Evolutionary conservation across 2,888 invertebrate species (phyloP), one percentile per base, ranked within the genome.

Genomic region (Eumerus sabulonum): DNA sequence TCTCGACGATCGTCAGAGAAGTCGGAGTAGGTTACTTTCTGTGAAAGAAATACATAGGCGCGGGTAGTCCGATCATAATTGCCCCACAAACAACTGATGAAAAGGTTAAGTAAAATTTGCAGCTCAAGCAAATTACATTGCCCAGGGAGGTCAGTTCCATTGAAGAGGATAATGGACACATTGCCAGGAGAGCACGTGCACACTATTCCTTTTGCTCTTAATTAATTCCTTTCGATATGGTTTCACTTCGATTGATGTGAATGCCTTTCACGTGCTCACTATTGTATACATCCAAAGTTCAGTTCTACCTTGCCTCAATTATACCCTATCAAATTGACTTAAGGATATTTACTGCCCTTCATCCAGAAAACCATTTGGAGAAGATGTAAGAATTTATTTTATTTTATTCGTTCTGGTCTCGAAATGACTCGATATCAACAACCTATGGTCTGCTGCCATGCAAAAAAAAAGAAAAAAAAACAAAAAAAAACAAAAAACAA

Each of bases 361-460:
- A 48, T 13, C 18, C 17, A 14, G 48, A 57, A 14, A n/a, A n/a
- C 18, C 66, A 48, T 19, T 27, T 12, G 16, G 40, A 27, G 3
- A 53, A 45, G 17, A 54, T 64, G 53, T 60, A 51, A n/a, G 45
- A 36, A 57, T 13, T 57, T 19, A 35, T 51, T 51, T 19, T 9
- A 51, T 57, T 57, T 50, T 18, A 9, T 17, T 36, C 12, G 7
- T 27, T 27, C 27, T 27, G 27, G 3, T 27, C 27, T 27, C 27
- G 27, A 27, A 27, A 27, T 27, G 2, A 27, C 7, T 27, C 27
- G 27, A 27, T 27, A 27, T 27, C 27, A 27, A n/a, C 7, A 27
- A 27, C 27, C 27, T 27, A 27, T 27, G 27, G 27, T 27, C 7
- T 35, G 54, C 67, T 74, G 74, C 51, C 62, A 74, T 27, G 62